These are phyloP conservation scores for Caloenas nicobarica DNA, from an alignment of 2,113 vertebrate species.

Conservation along the genomic window DNA sequence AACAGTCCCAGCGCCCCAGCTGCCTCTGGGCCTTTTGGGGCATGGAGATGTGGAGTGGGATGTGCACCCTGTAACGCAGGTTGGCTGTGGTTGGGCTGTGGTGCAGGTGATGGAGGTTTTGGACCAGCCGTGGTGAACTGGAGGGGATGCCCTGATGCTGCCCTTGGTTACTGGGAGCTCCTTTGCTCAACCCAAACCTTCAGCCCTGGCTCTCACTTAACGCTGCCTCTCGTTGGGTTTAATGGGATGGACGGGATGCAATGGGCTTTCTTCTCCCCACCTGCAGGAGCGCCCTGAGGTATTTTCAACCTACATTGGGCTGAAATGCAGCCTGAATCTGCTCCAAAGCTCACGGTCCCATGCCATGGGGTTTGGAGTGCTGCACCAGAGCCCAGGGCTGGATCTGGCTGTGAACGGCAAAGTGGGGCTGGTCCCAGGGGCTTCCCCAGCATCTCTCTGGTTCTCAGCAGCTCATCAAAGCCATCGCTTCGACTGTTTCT, in stretches of 20 bases:
- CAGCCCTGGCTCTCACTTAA: too few relatives aligned
- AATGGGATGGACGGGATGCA: background rate
- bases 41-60: background rate
- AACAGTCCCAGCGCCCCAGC: background rate
- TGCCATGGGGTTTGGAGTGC: background rate
- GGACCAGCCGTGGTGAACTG: background rate
- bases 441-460: background rate
- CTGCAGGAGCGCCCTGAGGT: background rate
- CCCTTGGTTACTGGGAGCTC: background rate
- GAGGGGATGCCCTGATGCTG: background rate
- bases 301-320: background rate
- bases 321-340: background rate
- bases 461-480: background rate
- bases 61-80: accelerated
- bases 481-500: accelerated
- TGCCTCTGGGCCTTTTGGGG: background rate
- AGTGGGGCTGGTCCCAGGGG: accelerated
- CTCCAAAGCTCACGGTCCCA: accelerated
- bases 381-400: background rate
- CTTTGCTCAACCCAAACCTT: background rate
- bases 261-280: background rate
- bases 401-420: accelerated
- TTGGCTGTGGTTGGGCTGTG: background rate
- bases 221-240: background rate
- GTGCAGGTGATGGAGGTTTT: background rate